phyloP scores from a whole-genome alignment of 2,888 invertebrate species.

The Tiliacea citrago region DNA sequence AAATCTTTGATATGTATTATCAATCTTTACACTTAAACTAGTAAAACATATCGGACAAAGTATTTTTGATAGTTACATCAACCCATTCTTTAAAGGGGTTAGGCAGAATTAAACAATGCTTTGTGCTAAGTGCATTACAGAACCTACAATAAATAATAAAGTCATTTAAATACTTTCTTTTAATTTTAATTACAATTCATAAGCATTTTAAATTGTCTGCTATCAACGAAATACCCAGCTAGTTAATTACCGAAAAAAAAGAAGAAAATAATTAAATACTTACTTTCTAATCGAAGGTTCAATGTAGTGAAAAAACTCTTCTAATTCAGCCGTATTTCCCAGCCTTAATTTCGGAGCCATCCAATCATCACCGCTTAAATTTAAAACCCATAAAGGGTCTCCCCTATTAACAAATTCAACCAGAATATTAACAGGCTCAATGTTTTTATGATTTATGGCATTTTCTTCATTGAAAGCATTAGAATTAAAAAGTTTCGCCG shows the following conservation, averaged over 20 bases:
- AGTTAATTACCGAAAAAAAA: neutral
- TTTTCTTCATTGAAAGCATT: neutral
- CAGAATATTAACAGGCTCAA: neutral
- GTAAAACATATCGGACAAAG: neutral
- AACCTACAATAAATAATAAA: no score
- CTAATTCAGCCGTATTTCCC: slow-evolving; percentile 64
- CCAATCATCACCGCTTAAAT: slow-evolving; percentile 67
- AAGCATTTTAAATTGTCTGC: neutral
- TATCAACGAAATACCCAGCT: neutral
- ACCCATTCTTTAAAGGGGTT: neutral
- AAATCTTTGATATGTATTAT: neutral
- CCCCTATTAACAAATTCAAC: slow-evolving; percentile 37
- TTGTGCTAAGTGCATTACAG: neutral
- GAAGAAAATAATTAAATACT: slow-evolving; percentile 47
- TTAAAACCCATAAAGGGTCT: slow-evolving; percentile 73
- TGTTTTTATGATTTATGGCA: slow-evolving; percentile 1
- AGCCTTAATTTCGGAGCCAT: slow-evolving; percentile 65
- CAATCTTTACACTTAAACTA: neutral
- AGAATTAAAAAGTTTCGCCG: slow-evolving; percentile 38
- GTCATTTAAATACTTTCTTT: no score
- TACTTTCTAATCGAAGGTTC: slow-evolving; percentile 64
- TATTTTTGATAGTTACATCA: neutral
- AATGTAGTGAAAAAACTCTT: slow-evolving; percentile 66
- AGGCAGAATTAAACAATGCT: neutral
- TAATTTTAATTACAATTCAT: no score